These are phyloP conservation scores for Pseudonaja textilis DNA, from an alignment of 2,113 vertebrate species.

Conservation along the genomic window DNA sequence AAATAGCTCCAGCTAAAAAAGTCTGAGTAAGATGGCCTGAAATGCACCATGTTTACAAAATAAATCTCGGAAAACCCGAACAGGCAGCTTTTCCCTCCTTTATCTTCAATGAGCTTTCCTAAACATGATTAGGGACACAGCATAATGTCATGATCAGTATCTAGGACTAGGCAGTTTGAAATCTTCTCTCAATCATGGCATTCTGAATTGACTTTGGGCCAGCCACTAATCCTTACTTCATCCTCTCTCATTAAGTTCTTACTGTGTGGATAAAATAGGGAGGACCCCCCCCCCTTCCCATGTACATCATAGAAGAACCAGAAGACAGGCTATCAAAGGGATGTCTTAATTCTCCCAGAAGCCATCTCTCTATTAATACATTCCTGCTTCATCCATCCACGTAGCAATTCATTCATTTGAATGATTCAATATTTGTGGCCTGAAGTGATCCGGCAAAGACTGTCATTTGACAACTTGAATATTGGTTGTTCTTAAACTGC, in stretches of 20 bases:
- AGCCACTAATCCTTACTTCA: not conserved
- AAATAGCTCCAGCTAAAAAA: not conserved
- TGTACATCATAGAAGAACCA: not conserved
- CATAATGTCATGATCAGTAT: not conserved
- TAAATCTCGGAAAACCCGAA: not conserved
- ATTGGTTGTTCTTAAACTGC: not conserved
- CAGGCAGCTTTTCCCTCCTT: not conserved
- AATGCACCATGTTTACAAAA: not conserved
- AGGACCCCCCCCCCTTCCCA: not conserved
- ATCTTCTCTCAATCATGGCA: not conserved
- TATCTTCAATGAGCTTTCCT: not conserved
- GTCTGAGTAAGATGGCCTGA: not conserved
- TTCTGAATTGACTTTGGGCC: not conserved
- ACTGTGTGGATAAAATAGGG: not conserved
- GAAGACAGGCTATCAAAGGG: not conserved
- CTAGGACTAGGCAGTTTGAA: not conserved
- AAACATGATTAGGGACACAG: not conserved
- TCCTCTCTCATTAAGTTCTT: not conserved
- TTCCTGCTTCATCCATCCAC: not conserved
- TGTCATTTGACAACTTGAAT: not conserved
- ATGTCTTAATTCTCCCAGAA: not conserved
- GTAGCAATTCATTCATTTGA: not conserved
- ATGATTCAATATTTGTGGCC: not conserved
- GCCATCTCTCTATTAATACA: not conserved
- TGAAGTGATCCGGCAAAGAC: not conserved